Conservation (phyloP, 2,888 invertebrate genomes). For the Mythimna impura region DNA sequence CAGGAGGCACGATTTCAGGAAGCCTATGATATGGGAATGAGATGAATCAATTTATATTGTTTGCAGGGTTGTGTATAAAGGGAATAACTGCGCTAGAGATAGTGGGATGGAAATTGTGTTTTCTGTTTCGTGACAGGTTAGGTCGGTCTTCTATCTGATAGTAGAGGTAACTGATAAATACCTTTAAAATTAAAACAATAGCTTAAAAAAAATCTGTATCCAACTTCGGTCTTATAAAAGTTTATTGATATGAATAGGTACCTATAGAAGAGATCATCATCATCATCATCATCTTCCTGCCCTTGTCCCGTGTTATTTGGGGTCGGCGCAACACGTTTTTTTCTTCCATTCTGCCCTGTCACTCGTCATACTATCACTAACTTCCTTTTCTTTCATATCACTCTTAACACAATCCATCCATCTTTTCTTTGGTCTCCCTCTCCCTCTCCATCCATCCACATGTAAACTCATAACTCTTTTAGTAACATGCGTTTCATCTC, state of each 20-base stretch:
- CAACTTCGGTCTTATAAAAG: background rate
- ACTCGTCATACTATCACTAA: too few species aligned
- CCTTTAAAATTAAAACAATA: background rate
- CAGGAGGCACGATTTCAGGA: constrained; percentile 65
- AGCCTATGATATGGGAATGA: constrained; percentile 61
- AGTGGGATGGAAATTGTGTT: background rate
- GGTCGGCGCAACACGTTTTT: too few species aligned
- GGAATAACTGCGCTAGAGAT: constrained; percentile 11
- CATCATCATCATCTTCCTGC: too few species aligned
- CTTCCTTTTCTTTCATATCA: too few species aligned
- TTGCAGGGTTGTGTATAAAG: constrained; percentile 35
- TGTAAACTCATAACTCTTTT: too few species aligned
- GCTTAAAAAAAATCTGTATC: background rate
- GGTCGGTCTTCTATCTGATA: background rate
- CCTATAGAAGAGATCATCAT: too few species aligned
- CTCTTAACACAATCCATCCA: too few species aligned
- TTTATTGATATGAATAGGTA: background rate
- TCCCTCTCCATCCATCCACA: too few species aligned
- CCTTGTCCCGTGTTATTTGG: too few species aligned
- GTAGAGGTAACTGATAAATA: background rate
- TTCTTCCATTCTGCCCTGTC: too few species aligned
- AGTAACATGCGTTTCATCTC: too few species aligned
- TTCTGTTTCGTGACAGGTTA: background rate
- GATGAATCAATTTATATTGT: constrained; percentile 65
- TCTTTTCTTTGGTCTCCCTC: too few species aligned